Evolutionary conservation across 2,888 invertebrate species (phyloP), one percentile per base, ranked within the genome.

Genomic region (Brenthis ino): DNA sequence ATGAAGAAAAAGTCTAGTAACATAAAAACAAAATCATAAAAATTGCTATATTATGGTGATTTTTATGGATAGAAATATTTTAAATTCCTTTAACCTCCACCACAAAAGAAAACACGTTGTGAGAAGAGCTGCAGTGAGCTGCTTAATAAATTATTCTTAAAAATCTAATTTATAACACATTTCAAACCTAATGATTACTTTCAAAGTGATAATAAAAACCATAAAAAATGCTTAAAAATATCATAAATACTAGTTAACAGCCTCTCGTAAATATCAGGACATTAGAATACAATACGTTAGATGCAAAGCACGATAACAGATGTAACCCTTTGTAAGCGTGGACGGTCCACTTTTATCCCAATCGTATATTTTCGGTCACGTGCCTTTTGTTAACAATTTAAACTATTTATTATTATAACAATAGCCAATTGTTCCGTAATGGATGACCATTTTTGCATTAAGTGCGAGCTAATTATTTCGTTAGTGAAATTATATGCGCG

Each of bases 401-500:
- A 84, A 85, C 82, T 82, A 80, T 86, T 83, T 81, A 80, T 79
- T 73, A 79, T 71, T 72, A 72, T 74, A 80, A 89, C 86, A 89
- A 88, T 84, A 70, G 71, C 58, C 79, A 72, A 82, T 83, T 86
- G 80, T 79, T 77, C 72, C 66, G 53, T 78, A 75, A 79, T 79
- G 77, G 76, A 76, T 87, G 86, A 83, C 87, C 86, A 84, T 84
- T 84, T 85, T 81, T 81, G 82, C 81, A 82, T 83, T 83, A 81
- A 80, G 76, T 80, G 75, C 77, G 78, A 79, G 72, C 84, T 86
- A 89, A 89, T 91, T 89, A 89, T 89, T 87, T 84, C 77, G 85
- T 88, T 90, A 88, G 85, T 83, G 85, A 89, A 88, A 89, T 88
- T 83, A 85, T 82, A 81, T 79, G 84, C 80, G 79, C 76, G 73